A percentile compares a stretch with the other conserved stretches of the same genome.
Conservation (phyloP, 2,797 vertebrate species). For the Neosalanx taihuensis region DNA sequence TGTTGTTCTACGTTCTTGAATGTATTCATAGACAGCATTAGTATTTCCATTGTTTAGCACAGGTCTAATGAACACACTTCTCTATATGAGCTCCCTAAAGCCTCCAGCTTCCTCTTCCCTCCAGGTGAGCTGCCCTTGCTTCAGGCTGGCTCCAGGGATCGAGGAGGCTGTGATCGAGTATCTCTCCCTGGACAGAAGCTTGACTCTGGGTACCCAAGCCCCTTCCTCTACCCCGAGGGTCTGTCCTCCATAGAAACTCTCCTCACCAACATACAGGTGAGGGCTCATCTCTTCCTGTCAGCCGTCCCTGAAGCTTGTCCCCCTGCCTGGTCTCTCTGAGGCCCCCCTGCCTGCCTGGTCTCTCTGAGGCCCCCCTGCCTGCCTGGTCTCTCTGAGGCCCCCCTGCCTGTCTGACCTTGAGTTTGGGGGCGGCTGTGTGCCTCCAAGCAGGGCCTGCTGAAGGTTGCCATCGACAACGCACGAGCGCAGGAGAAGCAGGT, state of each 20-base stretch:
- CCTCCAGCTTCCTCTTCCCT: conserved; percentile 25
- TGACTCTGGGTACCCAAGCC: conserved; percentile 78
- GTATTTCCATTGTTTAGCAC: too few species aligned
- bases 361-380: too few species aligned
- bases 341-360: too few species aligned
- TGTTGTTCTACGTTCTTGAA: background rate
- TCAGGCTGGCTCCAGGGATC: conserved; percentile 84
- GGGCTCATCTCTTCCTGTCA: background rate
- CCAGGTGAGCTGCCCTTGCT: conserved; percentile 85
- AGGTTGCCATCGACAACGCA: conserved; percentile 97
- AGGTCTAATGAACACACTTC: conserved; percentile 9
- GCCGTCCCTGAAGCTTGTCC: too few species aligned
- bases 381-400: conserved; percentile 40
- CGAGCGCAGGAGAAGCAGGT: conserved; percentile 98
- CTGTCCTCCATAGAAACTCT: conserved; percentile 99
- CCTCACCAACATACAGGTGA: conserved; percentile 99
- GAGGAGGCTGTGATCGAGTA: conserved; percentile 87
- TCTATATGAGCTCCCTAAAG: background rate
- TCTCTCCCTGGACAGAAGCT: conserved; percentile 75
- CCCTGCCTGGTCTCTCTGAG: too few species aligned
- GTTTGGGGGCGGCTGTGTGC: conserved; percentile 56
- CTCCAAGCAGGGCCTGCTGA: conserved; percentile 91
- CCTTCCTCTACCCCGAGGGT: conserved; percentile 91
- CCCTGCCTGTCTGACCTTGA: conserved; percentile 52
- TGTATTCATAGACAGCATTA: background rate